These are phyloP conservation scores for zebrafish (Danio rerio) DNA, from an alignment of 2,113 vertebrate species.

Conservation along the genomic window GRCz12tu NC_133186.1:40003001-40003500, in stretches of 20 bases:
- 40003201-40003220: slow-evolving; percentile 53
- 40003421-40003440: slow-evolving; percentile 15
- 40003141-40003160: slow-evolving; percentile 53
- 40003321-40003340: slow-evolving; percentile 7
- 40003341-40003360: slow-evolving; percentile 13
- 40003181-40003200: slow-evolving; percentile 21
- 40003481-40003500: slow-evolving; percentile 67
- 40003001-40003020: slow-evolving; percentile 4
- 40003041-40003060: slow-evolving; percentile 39
- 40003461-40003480: slow-evolving; percentile 58
- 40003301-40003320: slow-evolving; percentile 43
- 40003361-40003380: slow-evolving; percentile 25
- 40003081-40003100: slow-evolving; percentile 13
- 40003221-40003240: slow-evolving; percentile 33
- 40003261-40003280: slow-evolving; percentile 38
- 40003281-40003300: slow-evolving; percentile 23
- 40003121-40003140: slow-evolving; percentile 1
- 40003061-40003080: slow-evolving; percentile 28
- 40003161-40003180: slow-evolving; percentile 21
- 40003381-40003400: slow-evolving; percentile 27
- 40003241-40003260: slow-evolving; percentile 22
- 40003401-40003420: slow-evolving; percentile 45
- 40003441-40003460: slow-evolving; percentile 31
- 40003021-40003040: slow-evolving; percentile 24
- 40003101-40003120: slow-evolving; percentile 39